These are phyloP conservation scores for Pluvialis apricaria DNA, from an alignment of 2,113 vertebrate species.

Conservation along the genomic window DNA sequence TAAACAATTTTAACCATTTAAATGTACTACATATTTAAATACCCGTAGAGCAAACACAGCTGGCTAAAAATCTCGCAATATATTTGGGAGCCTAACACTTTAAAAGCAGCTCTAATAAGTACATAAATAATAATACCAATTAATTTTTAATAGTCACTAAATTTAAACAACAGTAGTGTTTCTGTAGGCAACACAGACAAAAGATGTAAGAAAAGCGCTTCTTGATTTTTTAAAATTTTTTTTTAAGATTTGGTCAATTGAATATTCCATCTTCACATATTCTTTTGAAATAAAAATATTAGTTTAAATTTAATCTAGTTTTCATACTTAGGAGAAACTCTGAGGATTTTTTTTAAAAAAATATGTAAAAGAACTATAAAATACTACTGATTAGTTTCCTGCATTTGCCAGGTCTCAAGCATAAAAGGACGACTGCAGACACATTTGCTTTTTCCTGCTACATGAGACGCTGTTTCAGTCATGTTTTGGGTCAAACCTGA, in stretches of 20 bases:
- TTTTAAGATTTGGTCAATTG: background rate
- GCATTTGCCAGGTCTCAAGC: background rate
- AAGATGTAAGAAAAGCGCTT: background rate
- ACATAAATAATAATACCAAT: background rate
- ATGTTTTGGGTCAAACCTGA: background rate
- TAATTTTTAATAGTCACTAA: background rate
- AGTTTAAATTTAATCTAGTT: background rate
- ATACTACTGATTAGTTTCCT: background rate
- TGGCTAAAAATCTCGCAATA: background rate
- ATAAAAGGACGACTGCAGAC: background rate
- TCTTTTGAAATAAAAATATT: background rate
- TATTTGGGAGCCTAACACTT: background rate
- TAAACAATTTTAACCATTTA: background rate
- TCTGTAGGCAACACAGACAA: background rate
- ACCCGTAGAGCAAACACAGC: background rate
- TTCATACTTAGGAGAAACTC: background rate
- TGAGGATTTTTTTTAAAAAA: background rate
- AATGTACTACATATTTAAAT: background rate
- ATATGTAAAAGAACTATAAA: background rate
- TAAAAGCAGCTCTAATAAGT: background rate
- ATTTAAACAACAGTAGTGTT: background rate
- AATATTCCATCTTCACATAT: background rate
- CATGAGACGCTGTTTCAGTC: fast-evolving
- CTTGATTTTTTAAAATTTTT: background rate
- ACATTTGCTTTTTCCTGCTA: background rate